phyloP scores from a whole-genome alignment of 2,113 vertebrate genomes.

The Ictidomys tridecemlineatus region DNA sequence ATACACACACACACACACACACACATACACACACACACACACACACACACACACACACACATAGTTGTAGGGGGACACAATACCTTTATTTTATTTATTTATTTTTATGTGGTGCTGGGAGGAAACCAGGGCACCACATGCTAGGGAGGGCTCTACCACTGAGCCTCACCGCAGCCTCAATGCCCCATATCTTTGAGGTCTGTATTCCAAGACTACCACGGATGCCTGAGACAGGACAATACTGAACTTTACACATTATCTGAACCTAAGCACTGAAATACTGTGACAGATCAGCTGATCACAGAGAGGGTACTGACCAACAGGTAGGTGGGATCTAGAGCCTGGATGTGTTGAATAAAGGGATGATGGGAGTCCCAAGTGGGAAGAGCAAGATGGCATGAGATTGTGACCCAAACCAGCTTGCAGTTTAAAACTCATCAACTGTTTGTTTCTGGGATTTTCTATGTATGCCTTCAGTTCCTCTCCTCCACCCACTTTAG shows the following conservation, averaged over 20 bases:
- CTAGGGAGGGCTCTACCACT: too few species aligned
- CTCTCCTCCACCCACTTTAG: background rate
- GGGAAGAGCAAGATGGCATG: background rate
- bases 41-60: too few species aligned
- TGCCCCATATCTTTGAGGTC: background rate
- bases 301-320: background rate
- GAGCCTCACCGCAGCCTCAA: too few species aligned
- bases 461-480: background rate
- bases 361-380: background rate
- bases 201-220: background rate
- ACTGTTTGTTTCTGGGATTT: background rate
- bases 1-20: rapidly evolving
- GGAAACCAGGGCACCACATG: too few species aligned
- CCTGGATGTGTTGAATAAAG: background rate
- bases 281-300: background rate
- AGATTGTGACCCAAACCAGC: background rate
- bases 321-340: background rate
- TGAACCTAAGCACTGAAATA: background rate
- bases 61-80: too few species aligned
- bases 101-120: too few species aligned
- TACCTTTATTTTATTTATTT: too few species aligned
- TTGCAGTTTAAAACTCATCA: background rate
- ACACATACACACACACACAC: too few species aligned
- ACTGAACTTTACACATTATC: background rate
- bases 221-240: background rate